Evolutionary conservation across 2,797 vertebrate species (phyloP).

Genomic region (Argentina silus): DNA sequence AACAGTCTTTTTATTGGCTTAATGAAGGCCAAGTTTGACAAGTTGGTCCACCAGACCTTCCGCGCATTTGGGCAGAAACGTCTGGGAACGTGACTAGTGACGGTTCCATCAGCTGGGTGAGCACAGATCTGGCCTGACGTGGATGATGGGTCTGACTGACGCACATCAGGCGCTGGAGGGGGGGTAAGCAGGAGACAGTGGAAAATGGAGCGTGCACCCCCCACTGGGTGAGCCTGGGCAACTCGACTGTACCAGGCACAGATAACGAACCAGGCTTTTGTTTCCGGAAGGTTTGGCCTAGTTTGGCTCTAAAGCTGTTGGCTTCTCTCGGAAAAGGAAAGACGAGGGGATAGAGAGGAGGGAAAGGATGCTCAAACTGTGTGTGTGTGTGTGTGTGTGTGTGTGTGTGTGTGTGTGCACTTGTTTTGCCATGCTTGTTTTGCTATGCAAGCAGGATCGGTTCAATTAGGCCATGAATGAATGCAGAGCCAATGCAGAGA

Average conservation of each 20-base stretch:
- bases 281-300: slow-evolving; percentile 9
- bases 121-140: neutral
- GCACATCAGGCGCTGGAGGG: too few species aligned
- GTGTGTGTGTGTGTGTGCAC: neutral
- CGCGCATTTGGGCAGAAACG: too few species aligned
- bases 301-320: slow-evolving; percentile 2
- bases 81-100: too few species aligned
- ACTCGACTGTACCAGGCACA: neutral
- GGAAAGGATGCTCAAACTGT: neutral
- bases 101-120: too few species aligned
- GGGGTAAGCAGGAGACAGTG: too few species aligned
- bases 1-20: too few species aligned
- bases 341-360: neutral
- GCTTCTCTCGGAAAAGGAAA: neutral
- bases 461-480: neutral
- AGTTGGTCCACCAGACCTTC: too few species aligned
- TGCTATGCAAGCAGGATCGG: neutral
- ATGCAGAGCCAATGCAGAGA: neutral
- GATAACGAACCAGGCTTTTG: neutral
- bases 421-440: slow-evolving; percentile 13
- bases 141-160: too few species aligned
- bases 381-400: neutral
- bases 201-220: too few species aligned
- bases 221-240: too few species aligned
- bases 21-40: too few species aligned